Evolutionary conservation across 92 coral and sea anemone species (phyloP), one percentile per base, ranked within the genome.

Genomic region (Epizoanthus illoricatus): DNA sequence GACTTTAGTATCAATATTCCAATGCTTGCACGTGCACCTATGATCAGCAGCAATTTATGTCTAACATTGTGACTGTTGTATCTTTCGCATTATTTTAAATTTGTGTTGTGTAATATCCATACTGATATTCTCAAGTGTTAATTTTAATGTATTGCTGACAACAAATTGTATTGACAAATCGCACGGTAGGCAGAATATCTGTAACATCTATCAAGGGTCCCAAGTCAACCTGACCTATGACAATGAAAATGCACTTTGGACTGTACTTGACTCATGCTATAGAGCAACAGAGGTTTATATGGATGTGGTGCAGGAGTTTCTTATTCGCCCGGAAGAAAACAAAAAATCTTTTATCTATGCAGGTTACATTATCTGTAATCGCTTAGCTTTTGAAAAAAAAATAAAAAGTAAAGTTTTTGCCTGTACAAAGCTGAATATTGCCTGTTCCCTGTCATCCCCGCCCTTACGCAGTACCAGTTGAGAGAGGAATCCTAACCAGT

Each of bases 351-450:
- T 68, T 68, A 15, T 12, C 45, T 42, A 45, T 21, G 82, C 67
- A 20, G 59, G 57, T 63, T 78, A 4, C 71, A 20, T 21, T 41
- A 7, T 39, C 20, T 39, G 82, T 21, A 78, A 42, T 61, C 49
- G 40, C 43, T 21, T 59, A 61, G 58, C 23, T 76, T 76, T 76
- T 76, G 69, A 78, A 78, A 78, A 62, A 47, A 71, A 18, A 7
- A 20, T 19, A 45, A 41, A 40, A 64, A 62, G 21, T 55, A 63
- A 41, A 61, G 10, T 40, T 76, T 76, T 58, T 60, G 56, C 59
- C 56, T 76, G 69, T 39, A 61, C 19, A 61, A 76, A 24, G 40
- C 6, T 41, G 56, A 1, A 20, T 20, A 11, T 54, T 9, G 43
- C 23, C 28, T 19, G 20, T 74, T 43, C 56, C 36, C 60, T 5